A percentile compares a stretch with the other conserved stretches of the same genome.
These are phyloP conservation scores for Pedicia rivosa DNA, from an alignment of 2,888 invertebrate species.

Conservation along the genomic window DNA sequence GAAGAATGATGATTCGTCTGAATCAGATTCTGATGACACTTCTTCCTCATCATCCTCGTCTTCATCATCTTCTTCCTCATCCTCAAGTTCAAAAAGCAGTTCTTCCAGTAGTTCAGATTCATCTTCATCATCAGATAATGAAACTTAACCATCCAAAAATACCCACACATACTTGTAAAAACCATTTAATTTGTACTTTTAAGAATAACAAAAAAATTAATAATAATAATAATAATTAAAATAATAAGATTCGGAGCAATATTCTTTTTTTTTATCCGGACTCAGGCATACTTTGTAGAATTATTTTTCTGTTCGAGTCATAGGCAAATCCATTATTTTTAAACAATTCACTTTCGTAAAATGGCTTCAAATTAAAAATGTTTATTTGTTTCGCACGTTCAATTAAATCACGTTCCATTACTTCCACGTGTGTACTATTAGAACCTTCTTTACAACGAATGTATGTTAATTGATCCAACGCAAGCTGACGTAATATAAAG, in stretches of 20 bases:
- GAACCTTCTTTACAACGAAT: slow-evolving; percentile 53
- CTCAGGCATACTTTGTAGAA: slow-evolving; percentile 64
- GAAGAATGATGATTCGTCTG: too few species aligned
- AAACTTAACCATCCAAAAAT: too few species aligned
- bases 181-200: too few species aligned
- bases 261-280: too few species aligned
- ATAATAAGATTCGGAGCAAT: too few species aligned
- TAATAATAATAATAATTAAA: too few species aligned
- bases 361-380: slow-evolving; percentile 73
- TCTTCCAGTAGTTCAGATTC: slow-evolving; percentile 4
- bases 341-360: slow-evolving; percentile 85
- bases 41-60: too few species aligned
- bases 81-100: slow-evolving; percentile 7
- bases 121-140: background rate
- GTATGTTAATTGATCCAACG: slow-evolving; percentile 79
- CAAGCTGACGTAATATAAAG: slow-evolving; percentile 85
- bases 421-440: slow-evolving; percentile 56
- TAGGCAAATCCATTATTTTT: slow-evolving; percentile 74
- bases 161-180: too few species aligned
- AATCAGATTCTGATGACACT: too few species aligned
- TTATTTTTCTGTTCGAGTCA: slow-evolving; percentile 68
- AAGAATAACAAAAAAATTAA: too few species aligned
- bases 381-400: slow-evolving; percentile 86
- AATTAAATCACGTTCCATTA: slow-evolving; percentile 67
- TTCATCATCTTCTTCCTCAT: too few species aligned